A percentile compares a stretch with the other conserved stretches of the same genome.
phyloP scores from a whole-genome alignment of 2,797 vertebrate genomes.

The Macropus fuliginosus region DNA sequence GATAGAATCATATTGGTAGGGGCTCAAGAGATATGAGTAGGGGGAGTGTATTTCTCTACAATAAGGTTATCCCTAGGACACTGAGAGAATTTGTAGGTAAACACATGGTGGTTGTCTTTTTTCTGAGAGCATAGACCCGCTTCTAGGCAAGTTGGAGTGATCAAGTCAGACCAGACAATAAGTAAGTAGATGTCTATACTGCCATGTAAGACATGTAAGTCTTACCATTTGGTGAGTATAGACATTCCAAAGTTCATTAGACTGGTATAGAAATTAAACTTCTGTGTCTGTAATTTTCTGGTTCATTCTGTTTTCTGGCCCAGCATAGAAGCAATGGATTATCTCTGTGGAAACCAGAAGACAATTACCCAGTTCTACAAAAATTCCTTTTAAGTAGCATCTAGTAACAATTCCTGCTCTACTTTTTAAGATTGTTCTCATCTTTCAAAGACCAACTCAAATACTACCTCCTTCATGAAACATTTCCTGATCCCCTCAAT shows the following conservation, averaged over 20 bases:
- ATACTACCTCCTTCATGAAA: background rate
- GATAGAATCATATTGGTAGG: background rate
- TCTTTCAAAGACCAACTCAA: background rate
- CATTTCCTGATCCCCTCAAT: background rate
- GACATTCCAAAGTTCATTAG: background rate
- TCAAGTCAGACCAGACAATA: background rate
- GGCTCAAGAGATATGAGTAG: background rate
- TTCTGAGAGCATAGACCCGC: background rate
- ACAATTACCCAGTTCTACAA: background rate
- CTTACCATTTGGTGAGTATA: background rate
- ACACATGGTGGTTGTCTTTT: background rate
- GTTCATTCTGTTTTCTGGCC: background rate
- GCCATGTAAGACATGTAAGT: background rate
- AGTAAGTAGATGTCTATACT: background rate
- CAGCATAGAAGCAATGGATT: background rate
- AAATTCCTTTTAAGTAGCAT: background rate
- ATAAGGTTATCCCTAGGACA: background rate
- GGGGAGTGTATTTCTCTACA: background rate
- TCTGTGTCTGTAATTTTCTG: background rate
- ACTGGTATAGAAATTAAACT: background rate
- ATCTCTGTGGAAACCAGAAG: background rate
- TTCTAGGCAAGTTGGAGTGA: background rate
- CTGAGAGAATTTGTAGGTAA: background rate
- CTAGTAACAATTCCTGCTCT: background rate
- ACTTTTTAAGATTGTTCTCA: background rate